These are phyloP conservation scores for Microplitis demolitor DNA, from an alignment of 1,140 invertebrate species.

Conservation along the genomic window DNA sequence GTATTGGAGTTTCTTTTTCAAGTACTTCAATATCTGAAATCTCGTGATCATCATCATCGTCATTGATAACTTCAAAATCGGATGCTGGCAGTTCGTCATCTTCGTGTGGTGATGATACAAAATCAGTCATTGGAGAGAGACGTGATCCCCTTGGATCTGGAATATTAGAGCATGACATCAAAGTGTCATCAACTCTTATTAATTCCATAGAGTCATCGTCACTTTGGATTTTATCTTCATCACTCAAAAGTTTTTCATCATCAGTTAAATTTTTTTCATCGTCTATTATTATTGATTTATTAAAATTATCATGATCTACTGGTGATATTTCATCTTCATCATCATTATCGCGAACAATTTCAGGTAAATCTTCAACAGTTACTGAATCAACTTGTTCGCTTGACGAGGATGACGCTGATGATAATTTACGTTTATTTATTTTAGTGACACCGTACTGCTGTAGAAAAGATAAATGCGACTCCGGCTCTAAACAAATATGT, in stretches of 20 bases:
- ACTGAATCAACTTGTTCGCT: no score
- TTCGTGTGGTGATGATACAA: not conserved
- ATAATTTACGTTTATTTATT: constrained; percentile 26
- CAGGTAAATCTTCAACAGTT: no score
- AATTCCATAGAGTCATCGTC: constrained; percentile 17
- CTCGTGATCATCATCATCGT: not conserved
- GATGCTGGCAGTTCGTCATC: not conserved
- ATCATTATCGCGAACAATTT: no score
- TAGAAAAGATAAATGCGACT: constrained; percentile 29
- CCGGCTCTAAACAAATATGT: constrained; percentile 36
- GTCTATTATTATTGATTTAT: not conserved
- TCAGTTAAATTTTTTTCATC: not conserved
- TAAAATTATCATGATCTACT: no score
- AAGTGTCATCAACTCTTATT: not conserved
- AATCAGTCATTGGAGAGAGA: not conserved
- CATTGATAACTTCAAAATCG: not conserved
- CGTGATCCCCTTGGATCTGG: not conserved
- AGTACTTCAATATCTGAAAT: constrained; percentile 18
- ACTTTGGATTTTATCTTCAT: constrained; percentile 17
- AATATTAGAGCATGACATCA: not conserved
- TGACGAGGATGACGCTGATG: no score
- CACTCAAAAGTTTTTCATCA: not conserved
- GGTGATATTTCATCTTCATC: no score
- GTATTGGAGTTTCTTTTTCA: constrained; percentile 23
- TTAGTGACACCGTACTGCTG: constrained; percentile 38